phyloP scores from a whole-genome alignment of 1,140 invertebrate genomes.

The Aphaenogaster ashmeadi region DNA sequence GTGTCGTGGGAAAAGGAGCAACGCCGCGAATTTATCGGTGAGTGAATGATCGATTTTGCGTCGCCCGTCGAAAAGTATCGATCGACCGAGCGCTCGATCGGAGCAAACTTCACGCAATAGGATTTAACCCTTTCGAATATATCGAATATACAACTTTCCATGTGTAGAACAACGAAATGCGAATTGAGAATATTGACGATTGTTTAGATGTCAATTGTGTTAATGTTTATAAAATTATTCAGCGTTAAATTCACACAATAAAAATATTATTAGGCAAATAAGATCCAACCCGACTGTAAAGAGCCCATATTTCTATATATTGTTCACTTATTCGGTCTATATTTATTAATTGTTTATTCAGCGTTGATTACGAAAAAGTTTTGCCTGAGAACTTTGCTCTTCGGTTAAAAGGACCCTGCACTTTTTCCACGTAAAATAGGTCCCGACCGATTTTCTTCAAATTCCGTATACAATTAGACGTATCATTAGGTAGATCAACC shows the following conservation, averaged over 20 bases:
- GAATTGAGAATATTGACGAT: not conserved
- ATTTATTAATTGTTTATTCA: too few relatives aligned
- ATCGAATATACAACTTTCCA: not conserved
- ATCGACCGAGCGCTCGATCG: not conserved
- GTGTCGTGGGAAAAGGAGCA: slow-evolving; percentile 74
- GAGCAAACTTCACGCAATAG: not conserved
- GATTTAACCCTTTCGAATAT: not conserved
- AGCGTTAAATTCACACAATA: too few relatives aligned
- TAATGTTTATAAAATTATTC: not conserved
- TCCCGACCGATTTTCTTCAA: too few relatives aligned
- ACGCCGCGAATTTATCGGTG: slow-evolving; percentile 68
- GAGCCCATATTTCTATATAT: too few relatives aligned
- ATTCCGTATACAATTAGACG: too few relatives aligned
- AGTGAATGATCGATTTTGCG: slow-evolving; percentile 62
- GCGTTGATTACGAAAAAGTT: not conserved
- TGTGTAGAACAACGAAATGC: not conserved
- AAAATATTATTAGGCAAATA: too few relatives aligned
- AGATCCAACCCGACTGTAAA: too few relatives aligned
- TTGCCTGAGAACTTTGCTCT: not conserved
- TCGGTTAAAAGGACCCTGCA: too few relatives aligned
- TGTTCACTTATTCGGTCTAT: too few relatives aligned
- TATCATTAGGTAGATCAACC: too few relatives aligned
- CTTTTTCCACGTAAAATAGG: too few relatives aligned
- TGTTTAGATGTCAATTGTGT: not conserved
- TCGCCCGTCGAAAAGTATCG: not conserved